Evolutionary conservation across 64 coral and sea anemone genomes (phyloP).

Genomic region (Hydrozoanthus tunicans): DNA sequence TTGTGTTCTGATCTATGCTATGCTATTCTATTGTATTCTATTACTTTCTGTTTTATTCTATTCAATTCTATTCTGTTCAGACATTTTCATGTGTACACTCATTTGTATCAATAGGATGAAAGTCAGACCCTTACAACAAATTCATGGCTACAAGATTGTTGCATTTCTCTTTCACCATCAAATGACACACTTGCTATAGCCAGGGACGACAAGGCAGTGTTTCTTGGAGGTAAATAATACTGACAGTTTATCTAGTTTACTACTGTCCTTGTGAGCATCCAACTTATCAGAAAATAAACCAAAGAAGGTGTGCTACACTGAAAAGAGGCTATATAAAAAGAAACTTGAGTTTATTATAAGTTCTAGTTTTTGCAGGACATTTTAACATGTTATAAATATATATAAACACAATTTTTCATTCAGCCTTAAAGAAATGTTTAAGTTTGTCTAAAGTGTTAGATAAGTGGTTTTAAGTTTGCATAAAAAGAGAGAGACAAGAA

Average conservation of each 20-base stretch:
- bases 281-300: background rate
- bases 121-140: conserved; percentile 43
- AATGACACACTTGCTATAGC: conserved; percentile 90
- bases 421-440: no score
- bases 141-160: conserved; percentile 95
- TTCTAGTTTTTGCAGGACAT: no score
- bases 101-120: conserved; percentile 35
- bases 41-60: background rate
- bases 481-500: no score
- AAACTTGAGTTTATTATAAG: no score
- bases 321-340: no score
- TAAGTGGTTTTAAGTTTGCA: no score
- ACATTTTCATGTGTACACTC: background rate
- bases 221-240: conserved; percentile 73
- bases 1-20: background rate
- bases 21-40: background rate
- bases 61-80: background rate
- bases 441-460: no score
- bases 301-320: background rate
- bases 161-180: conserved; percentile 91
- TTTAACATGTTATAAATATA: no score
- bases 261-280: no score
- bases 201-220: conserved; percentile 90
- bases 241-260: no score
- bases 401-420: no score